Evolutionary conservation across 2,888 invertebrate species (phyloP), one percentile per base, ranked within the genome.

Genomic region (Antheraea yamamai): DNA sequence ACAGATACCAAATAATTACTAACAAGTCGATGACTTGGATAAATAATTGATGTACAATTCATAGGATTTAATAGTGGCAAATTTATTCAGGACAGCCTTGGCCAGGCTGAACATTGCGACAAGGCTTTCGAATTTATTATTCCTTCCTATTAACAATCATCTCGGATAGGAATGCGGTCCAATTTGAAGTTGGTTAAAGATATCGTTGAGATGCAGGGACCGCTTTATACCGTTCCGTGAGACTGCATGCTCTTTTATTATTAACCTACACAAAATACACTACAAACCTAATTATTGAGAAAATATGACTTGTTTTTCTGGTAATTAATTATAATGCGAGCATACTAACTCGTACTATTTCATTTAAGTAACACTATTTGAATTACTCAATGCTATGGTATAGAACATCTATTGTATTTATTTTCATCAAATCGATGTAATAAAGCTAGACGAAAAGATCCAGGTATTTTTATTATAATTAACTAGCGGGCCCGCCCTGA

Each of bases 101-200:
- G 30, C 16, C 30, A 66, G 26, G 64, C 26, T 26, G 26, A 30
- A 30, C 8, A 66, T 66, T 66, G 64, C 64, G 14, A 8, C 30
- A 66, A 66, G 16, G 26, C 64, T 66, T 66, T 66, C 26, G 64
- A 66, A 16, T 66, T 26, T 66, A 66, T 30, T 66, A 66, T 66
- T 66, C 4, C 64, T 66, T 30, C 14, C 30, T 66, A 66, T 66
- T 30, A 66, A 30, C 30, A 66, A 66, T 12, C 26, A 66, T 26
- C 26, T 66, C 30, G 16, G 16, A 16, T 66, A 66, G 10, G 30
- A 66, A 66, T 66, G 64, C 18, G 26, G 64, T 66, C 64, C 64
- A 30, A 26, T 66, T 66, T 66, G 30, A 0, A 16, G 26, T 20
- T 66, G 30, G 64, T 66, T 66, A 30, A 4, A 18, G 30, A 26